phyloP scores from a whole-genome alignment of 2,888 invertebrate species.

The Athalia cordata region DNA sequence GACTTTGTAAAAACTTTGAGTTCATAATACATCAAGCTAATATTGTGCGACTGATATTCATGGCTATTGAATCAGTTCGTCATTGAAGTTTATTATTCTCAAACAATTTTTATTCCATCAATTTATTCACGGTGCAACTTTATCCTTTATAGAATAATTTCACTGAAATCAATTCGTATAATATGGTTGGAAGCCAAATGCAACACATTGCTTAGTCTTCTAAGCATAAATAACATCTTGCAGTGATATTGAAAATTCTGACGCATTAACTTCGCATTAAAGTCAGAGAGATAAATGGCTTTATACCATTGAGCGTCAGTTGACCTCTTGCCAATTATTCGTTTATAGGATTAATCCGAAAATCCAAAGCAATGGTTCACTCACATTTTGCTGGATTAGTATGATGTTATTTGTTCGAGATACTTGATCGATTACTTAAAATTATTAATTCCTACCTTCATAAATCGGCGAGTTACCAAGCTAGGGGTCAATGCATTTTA shows the following conservation, averaged over 20 bases:
- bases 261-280: slow-evolving; percentile 17
- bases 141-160: not conserved
- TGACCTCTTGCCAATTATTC: slow-evolving; percentile 32
- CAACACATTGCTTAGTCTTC: slow-evolving; percentile 29
- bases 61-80: not conserved
- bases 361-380: not conserved
- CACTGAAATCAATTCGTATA: slow-evolving; percentile 18
- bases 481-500: too few relatives aligned
- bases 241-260: slow-evolving; percentile 20
- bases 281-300: not conserved
- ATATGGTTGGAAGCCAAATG: slow-evolving; percentile 27
- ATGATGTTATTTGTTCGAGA: not conserved
- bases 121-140: not conserved
- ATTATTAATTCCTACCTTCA: not conserved
- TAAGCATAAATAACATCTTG: slow-evolving; percentile 13
- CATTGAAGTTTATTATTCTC: slow-evolving; percentile 2
- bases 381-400: not conserved
- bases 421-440: not conserved
- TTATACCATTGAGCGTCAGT: slow-evolving; percentile 9
- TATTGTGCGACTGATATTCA: not conserved
- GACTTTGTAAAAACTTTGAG: too few relatives aligned
- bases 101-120: slow-evolving; percentile 18
- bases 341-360: slow-evolving; percentile 26
- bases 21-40: not conserved
- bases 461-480: too few relatives aligned